Conservation (phyloP, 2,888 invertebrate species). For the Tinea semifulvella region DNA sequence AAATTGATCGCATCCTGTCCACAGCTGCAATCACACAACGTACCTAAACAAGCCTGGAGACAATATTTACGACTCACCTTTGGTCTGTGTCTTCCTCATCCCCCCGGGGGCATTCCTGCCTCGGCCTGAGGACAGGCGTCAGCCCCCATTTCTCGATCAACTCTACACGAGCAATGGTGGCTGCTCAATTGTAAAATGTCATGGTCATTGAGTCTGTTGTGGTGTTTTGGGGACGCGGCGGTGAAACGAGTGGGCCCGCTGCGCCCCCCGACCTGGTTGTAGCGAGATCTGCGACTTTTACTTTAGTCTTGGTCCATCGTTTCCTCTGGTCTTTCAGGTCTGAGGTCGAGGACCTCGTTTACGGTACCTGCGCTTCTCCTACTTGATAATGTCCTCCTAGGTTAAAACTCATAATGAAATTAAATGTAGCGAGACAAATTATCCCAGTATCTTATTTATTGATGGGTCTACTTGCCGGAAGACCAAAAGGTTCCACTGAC, state of each 20-base stretch:
- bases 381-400: neutral
- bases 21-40: constrained; percentile 20
- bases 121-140: constrained; percentile 96
- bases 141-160: constrained; percentile 98
- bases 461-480: too few species aligned
- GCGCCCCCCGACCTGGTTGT: constrained; percentile 53
- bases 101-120: constrained; percentile 90
- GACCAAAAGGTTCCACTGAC: too few species aligned
- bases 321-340: constrained; percentile 21
- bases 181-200: constrained; percentile 69
- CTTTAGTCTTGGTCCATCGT: constrained; percentile 37
- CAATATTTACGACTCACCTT: constrained; percentile 67
- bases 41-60: constrained; percentile 15
- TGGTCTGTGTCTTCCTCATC: constrained; percentile 75
- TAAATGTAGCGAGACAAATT: constrained; percentile 14
- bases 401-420: neutral
- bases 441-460: constrained; percentile 19
- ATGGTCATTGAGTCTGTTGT: constrained; percentile 28
- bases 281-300: constrained; percentile 42
- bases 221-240: constrained; percentile 33
- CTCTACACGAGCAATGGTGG: constrained; percentile 98
- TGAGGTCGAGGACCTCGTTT: constrained; percentile 12
- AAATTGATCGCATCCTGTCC: constrained; percentile 32
- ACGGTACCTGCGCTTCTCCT: constrained; percentile 5
- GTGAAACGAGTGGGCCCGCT: constrained; percentile 49